Conservation (phyloP, 2,888 invertebrate genomes). For the Caenorhabditis doughertyi region DNA sequence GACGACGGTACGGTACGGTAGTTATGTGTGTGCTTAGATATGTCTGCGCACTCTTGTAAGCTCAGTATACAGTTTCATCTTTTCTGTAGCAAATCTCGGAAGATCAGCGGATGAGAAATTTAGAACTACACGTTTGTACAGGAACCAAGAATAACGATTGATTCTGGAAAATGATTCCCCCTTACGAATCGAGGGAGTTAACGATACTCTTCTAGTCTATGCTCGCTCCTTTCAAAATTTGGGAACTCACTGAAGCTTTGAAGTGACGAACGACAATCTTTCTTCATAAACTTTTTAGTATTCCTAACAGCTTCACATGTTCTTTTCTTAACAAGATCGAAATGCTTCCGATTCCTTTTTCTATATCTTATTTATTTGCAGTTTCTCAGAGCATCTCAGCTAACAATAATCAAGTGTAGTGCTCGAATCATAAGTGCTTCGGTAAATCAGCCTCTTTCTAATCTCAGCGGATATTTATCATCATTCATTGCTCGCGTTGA, state of each 20-base stretch:
- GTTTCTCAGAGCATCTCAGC: constrained; percentile 20
- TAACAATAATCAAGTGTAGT: constrained; percentile 66
- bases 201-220: too few relatives aligned
- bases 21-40: constrained; percentile 41
- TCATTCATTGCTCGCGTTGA: constrained; percentile 45
- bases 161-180: neutral
- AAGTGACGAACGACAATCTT: too few relatives aligned
- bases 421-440: constrained; percentile 60
- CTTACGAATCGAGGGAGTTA: too few relatives aligned
- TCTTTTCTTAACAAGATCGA: neutral
- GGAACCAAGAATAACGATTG: neutral
- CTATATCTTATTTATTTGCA: constrained; percentile 45
- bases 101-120: neutral
- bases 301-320: neutral
- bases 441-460: constrained; percentile 38
- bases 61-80: constrained; percentile 60
- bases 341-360: constrained; percentile 2
- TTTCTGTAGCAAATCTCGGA: constrained; percentile 48
- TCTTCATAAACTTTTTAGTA: neutral
- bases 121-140: neutral
- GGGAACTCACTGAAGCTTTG: too few relatives aligned
- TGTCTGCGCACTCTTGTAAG: constrained; percentile 57
- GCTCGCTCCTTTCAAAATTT: too few relatives aligned
- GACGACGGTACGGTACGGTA: constrained; percentile 50
- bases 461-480: constrained; percentile 44